These are phyloP conservation scores for Bubo blakistoni DNA, from an alignment of 2,113 vertebrate species.

Conservation along the genomic window DNA sequence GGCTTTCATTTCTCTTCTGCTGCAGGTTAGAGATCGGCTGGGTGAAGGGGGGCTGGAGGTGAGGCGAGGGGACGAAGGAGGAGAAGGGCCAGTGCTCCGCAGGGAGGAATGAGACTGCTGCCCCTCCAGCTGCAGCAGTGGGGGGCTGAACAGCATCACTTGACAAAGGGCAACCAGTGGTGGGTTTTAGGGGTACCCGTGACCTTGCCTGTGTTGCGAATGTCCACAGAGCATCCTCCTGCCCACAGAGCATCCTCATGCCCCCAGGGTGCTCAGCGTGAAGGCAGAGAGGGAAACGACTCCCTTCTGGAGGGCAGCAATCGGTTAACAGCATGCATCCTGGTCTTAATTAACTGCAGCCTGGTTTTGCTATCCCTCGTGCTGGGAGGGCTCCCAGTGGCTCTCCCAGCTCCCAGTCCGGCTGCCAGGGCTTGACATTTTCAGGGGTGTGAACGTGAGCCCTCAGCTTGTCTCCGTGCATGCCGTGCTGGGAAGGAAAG, in stretches of 20 bases:
- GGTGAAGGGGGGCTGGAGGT: not conserved
- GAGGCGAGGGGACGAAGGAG: not conserved
- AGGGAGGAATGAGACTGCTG: not conserved
- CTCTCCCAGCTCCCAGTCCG: not conserved
- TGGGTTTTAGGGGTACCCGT: not conserved
- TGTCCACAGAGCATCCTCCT: not conserved
- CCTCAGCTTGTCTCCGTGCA: not conserved
- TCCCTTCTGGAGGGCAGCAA: not conserved
- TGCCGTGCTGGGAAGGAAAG: slow-evolving; percentile 6
- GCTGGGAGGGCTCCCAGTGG: not conserved
- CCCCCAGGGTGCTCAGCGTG: not conserved
- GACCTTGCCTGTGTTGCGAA: not conserved
- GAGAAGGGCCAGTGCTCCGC: not conserved
- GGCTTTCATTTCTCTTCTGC: not conserved
- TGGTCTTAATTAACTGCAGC: not conserved
- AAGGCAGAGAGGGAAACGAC: not conserved
- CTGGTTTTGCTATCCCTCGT: not conserved
- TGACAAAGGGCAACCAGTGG: not conserved
- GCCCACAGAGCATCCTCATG: not conserved
- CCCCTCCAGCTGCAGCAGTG: not conserved
- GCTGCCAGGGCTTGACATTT: slow-evolving; percentile 45
- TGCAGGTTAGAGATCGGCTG: not conserved
- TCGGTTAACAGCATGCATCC: not conserved
- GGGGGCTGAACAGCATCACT: not conserved
- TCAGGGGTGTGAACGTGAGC: not conserved